These are phyloP conservation scores for Temnothorax rugatulus DNA, from an alignment of 2,888 invertebrate genomes.

Conservation along the genomic window DNA sequence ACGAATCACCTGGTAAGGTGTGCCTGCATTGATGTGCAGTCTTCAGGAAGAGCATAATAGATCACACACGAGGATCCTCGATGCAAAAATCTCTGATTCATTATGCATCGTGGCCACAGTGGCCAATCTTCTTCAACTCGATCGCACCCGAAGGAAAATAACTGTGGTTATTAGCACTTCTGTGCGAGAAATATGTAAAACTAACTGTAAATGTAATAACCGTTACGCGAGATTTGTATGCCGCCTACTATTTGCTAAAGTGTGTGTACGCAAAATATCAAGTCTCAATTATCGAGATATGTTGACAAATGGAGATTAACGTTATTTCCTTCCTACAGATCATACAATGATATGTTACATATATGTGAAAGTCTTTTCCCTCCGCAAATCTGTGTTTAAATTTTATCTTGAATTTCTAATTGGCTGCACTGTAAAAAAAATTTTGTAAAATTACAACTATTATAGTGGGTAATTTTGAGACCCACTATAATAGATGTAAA, in stretches of 20 bases:
- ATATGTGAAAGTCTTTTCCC: neutral
- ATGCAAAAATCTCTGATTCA: neutral
- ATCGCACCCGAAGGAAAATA: constrained; percentile 12
- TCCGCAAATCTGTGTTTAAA: neutral
- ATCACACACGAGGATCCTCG: neutral
- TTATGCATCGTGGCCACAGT: neutral
- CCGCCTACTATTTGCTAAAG: constrained; percentile 28
- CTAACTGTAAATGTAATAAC: constrained; percentile 50
- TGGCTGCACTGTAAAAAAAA: no score
- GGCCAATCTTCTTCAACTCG: neutral
- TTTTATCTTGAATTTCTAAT: neutral
- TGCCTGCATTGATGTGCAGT: constrained; percentile 52
- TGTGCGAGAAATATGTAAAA: constrained; percentile 32
- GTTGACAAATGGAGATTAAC: neutral
- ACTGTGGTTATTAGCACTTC: constrained; percentile 46
- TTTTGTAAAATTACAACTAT: no score
- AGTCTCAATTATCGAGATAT: neutral
- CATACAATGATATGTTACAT: neutral
- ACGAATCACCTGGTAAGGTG: constrained; percentile 63
- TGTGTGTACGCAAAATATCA: neutral
- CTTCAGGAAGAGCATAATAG: constrained; percentile 38
- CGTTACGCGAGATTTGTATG: constrained; percentile 46
- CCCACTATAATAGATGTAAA: no score
- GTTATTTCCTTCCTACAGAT: neutral
- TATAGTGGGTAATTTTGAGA: no score